Evolutionary conservation across 2,888 invertebrate genomes (phyloP).

Genomic region (Coleophora deauratella): DNA sequence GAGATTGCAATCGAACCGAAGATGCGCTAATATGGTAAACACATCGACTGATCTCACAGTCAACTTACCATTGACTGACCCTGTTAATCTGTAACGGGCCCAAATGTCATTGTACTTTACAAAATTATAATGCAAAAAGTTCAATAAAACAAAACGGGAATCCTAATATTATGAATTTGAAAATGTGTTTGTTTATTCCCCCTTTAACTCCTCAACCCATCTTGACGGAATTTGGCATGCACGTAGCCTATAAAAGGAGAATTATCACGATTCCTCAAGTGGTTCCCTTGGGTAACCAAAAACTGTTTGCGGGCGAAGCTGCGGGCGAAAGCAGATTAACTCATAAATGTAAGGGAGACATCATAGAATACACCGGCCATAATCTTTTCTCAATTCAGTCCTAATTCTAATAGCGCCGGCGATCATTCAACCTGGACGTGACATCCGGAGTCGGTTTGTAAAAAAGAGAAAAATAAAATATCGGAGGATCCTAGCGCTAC

Average conservation of each 20-base stretch:
- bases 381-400: neutral
- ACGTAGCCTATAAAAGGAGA: too few species aligned
- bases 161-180: too few species aligned
- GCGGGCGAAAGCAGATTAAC: too few species aligned
- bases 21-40: conserved; percentile 53
- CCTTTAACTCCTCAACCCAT: neutral
- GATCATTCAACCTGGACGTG: conserved; percentile 64
- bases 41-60: conserved; percentile 37
- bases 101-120: conserved; percentile 2
- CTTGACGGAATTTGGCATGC: neutral
- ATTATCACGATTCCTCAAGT: too few species aligned
- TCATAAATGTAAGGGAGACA: neutral
- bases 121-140: neutral
- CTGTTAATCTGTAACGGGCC: conserved; percentile 18
- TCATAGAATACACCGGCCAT: neutral
- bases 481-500: conserved; percentile 39
- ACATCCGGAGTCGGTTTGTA: conserved; percentile 46
- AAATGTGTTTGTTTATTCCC: too few species aligned
- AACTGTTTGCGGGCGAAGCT: too few species aligned
- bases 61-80: conserved; percentile 20
- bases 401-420: conserved; percentile 11
- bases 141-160: neutral
- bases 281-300: too few species aligned
- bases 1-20: conserved; percentile 43
- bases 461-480: conserved; percentile 29